A percentile compares a stretch with the other conserved stretches of the same genome.
Conservation (phyloP, 1,140 invertebrate genomes). For the Semibalanus balanoides region DNA sequence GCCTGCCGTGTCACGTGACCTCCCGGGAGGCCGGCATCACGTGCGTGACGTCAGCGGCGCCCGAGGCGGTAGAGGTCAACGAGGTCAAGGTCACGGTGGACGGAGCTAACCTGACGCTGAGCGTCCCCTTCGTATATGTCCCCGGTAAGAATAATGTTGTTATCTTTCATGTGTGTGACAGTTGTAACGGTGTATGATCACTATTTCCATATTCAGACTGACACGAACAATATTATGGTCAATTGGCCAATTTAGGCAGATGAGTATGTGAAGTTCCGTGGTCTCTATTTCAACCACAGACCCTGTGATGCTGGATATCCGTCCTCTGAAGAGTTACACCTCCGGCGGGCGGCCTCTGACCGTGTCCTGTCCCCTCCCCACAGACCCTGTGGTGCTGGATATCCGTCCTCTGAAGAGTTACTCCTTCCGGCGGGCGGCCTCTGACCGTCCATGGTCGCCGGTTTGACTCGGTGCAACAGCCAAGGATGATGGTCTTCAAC, state of each 20-base stretch:
- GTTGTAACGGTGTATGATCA: too few relatives aligned
- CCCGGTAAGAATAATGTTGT: conserved; percentile 25
- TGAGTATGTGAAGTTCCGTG: too few relatives aligned
- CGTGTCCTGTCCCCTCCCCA: too few relatives aligned
- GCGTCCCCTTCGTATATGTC: conserved; percentile 64
- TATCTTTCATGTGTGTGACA: too few relatives aligned
- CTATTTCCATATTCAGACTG: too few relatives aligned
- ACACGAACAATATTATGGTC: too few relatives aligned
- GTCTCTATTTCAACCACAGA: too few relatives aligned
- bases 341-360: too few relatives aligned
- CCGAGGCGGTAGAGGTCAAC: conserved; percentile 31
- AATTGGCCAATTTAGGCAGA: too few relatives aligned
- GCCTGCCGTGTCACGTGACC: conserved; percentile 62
- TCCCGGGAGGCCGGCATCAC: conserved; percentile 65
- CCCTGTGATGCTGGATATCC: too few relatives aligned
- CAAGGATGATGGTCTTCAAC: conserved; percentile 66
- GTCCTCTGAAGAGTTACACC: too few relatives aligned
- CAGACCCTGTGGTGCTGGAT: conserved; percentile 49
- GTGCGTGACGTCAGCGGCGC: conserved; percentile 62
- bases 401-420: conserved; percentile 77
- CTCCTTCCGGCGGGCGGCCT: conserved; percentile 78
- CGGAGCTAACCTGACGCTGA: conserved; percentile 43
- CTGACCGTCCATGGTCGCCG: conserved; percentile 85
- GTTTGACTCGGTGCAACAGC: conserved; percentile 77
- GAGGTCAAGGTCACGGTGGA: conserved; percentile 65